Base-by-base conservation (phyloP, 2,797 vertebrate genomes). In the Hydrophis major region DNA sequence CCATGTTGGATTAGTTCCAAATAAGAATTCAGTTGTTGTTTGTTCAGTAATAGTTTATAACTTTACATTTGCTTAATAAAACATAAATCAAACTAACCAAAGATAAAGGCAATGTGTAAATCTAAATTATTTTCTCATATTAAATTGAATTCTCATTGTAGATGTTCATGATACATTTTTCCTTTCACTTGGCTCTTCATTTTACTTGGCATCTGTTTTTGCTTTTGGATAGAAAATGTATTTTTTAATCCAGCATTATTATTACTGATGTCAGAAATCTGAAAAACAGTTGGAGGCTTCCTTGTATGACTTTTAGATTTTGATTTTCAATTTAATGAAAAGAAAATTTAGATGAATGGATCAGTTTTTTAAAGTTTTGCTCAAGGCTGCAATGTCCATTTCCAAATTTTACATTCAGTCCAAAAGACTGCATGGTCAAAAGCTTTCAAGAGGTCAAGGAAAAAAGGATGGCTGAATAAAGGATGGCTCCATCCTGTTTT, bases 101-200 rank as follows among this genome's bases (percentile, higher is more conserved):
- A 83, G 74, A 2, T 83, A 83, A 83, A 83, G 88, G 42, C 92
- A 94, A 95, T 86, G n/a, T 12, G 56, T 95, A 91, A 25, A 25
- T 83, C 74, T 83, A 83, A 83, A 47, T 83, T 83, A 83, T 94
- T 47, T 55, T 56, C 87, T n/a, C 74, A 56, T 42, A 0, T 0
- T 92, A 66, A 63, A 53, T 93, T 18, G 37, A 88, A 55, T 63
- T 89, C 7, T 92, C 93, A 92, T 59, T 92, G 92, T 89, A 86
- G 47, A 93, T 66, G 4, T 89, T 63, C 47, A 37, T 8, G 8
- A 86, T 61, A 37, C 4, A 60, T 83, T 89, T n/a, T n/a, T 22
- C 16, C 27, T 56, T 55, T 27, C 18, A 8, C 50, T 53, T 53
- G 50, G 50, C 50, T 53, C 50, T 53, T 53, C 50, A 16, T 61